Conservation (phyloP, 2,113 vertebrate genomes). For the Otolemur garnettii region DNA sequence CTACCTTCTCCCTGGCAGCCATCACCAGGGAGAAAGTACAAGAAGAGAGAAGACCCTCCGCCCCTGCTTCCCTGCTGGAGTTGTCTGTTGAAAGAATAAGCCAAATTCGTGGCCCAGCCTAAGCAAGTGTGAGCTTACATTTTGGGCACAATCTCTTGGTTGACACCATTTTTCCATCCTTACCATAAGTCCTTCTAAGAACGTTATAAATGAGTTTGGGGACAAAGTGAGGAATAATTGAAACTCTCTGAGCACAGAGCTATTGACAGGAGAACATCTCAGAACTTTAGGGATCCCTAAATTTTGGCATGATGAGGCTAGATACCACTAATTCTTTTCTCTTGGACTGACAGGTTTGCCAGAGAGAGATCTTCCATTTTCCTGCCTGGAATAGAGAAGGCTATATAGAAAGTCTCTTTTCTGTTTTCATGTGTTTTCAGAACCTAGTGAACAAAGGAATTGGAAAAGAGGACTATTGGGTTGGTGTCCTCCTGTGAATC, state of each 20-base stretch:
- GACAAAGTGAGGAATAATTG: background rate
- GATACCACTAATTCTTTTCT: background rate
- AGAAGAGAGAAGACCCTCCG: background rate
- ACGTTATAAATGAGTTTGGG: background rate
- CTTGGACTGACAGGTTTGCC: background rate
- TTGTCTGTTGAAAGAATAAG: background rate
- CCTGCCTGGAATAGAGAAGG: background rate
- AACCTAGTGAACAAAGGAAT: background rate
- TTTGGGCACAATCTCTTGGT: background rate
- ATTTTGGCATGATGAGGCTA: background rate
- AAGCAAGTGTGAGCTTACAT: background rate
- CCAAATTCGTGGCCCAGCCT: background rate
- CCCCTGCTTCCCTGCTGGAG: background rate
- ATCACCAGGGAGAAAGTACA: background rate
- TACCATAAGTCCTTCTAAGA: background rate
- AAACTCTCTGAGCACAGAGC: background rate
- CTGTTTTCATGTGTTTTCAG: background rate
- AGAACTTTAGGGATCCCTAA: background rate
- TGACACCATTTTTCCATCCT: background rate
- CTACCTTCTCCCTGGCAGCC: constrained; percentile 57
- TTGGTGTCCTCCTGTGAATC: background rate
- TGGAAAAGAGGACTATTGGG: background rate
- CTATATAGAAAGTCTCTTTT: background rate
- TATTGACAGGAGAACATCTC: background rate
- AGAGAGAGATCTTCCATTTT: background rate